phyloP scores from a whole-genome alignment of 2,888 invertebrate genomes.

The Spialia ferax region DNA sequence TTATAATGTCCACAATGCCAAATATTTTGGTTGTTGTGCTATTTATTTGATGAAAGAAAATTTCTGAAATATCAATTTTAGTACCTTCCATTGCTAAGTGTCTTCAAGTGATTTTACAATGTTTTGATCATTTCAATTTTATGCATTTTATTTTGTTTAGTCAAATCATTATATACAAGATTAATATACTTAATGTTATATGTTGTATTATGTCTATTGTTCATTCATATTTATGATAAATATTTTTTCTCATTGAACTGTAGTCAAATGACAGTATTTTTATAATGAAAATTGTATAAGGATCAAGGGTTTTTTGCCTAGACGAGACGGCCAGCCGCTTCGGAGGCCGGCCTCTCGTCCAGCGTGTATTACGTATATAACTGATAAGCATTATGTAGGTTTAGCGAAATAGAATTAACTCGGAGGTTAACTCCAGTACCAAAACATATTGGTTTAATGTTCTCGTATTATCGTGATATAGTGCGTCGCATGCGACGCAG shows the following conservation, averaged over 20 bases:
- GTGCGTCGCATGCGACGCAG: constrained; percentile 80
- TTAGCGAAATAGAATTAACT: constrained; percentile 85
- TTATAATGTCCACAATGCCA: constrained; percentile 83
- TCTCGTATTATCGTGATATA: constrained; percentile 85
- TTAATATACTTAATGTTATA: constrained; percentile 82
- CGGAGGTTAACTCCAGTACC: constrained; percentile 82
- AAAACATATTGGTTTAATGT: constrained; percentile 85
- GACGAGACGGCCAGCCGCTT: constrained; percentile 52
- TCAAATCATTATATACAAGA: constrained; percentile 83
- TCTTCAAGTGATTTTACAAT: constrained; percentile 80
- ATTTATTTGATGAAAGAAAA: constrained; percentile 73
- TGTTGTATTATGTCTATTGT: constrained; percentile 81
- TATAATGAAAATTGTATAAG: constrained; percentile 85
- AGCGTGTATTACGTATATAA: constrained; percentile 74
- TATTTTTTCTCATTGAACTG: constrained; percentile 84
- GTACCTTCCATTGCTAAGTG: constrained; percentile 81
- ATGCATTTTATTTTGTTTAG: constrained; percentile 86
- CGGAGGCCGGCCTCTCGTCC: constrained; percentile 45
- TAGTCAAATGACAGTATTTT: constrained; percentile 88
- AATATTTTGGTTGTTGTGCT: constrained; percentile 85
- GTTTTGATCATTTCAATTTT: constrained; percentile 84
- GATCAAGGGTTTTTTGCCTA: constrained; percentile 77
- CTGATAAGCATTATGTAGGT: constrained; percentile 87
- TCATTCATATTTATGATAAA: constrained; percentile 77
- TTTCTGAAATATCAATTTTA: constrained; percentile 76